phyloP scores from a whole-genome alignment of 2,797 vertebrate genomes.

The Rhabdophis nuchalis region DNA sequence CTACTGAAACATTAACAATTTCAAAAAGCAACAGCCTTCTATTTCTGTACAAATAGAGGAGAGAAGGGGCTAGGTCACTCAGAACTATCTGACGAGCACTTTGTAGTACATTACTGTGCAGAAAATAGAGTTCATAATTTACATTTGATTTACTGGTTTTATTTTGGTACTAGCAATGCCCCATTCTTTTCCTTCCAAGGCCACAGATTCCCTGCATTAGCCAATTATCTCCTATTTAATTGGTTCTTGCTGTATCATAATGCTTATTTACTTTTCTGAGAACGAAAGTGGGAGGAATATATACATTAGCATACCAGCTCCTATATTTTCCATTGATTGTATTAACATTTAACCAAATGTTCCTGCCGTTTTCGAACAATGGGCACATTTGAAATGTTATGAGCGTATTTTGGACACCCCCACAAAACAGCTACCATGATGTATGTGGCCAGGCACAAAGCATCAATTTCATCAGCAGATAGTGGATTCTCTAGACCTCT shows the following conservation, averaged over 20 bases:
- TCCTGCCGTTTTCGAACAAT: neutral
- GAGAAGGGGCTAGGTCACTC: neutral
- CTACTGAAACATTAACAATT: conserved; percentile 5
- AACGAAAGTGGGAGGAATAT: neutral
- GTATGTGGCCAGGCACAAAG: neutral
- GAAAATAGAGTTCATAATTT: neutral
- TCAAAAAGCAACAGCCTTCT: neutral
- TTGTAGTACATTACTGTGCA: neutral
- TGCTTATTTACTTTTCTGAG: neutral
- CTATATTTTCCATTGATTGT: neutral
- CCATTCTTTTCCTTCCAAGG: neutral
- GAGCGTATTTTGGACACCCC: neutral
- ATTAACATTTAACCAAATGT: neutral
- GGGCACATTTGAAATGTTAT: neutral
- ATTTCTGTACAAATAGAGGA: neutral
- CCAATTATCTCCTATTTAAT: neutral
- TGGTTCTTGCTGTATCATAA: neutral
- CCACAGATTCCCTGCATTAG: neutral
- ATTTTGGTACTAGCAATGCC: neutral
- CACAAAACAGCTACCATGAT: neutral
- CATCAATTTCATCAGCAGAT: neutral
- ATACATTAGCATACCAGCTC: neutral
- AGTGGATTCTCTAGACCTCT: neutral
- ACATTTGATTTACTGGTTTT: conserved; percentile 10
- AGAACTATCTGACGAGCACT: neutral